Percentiles rank a stretch among this genome's conserved stretches.
Evolutionary conservation across 2,797 vertebrate genomes (phyloP).

Genomic region (Urocyon cinereoargenteus): DNA sequence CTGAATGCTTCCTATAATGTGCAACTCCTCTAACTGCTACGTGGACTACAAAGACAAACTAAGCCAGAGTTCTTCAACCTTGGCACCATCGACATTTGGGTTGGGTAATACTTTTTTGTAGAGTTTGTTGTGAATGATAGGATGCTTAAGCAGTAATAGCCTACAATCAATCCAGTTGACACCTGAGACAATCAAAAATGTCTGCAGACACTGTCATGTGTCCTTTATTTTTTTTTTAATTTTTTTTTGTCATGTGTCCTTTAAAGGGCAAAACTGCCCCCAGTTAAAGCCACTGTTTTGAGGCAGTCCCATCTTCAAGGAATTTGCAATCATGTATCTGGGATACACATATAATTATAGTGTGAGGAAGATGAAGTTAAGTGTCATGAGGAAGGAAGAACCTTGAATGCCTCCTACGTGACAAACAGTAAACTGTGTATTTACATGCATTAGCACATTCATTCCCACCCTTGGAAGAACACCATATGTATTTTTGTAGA

Average conservation of each 20-base stretch:
- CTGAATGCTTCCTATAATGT: background rate
- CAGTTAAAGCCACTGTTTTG: background rate
- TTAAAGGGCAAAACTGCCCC: background rate
- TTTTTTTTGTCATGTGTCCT: background rate
- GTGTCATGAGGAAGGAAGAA: background rate
- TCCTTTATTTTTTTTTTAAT: no score
- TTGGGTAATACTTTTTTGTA: background rate
- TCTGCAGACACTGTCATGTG: background rate
- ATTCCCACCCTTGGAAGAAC: background rate
- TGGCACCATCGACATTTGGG: background rate
- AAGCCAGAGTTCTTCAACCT: background rate
- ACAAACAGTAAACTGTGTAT: background rate
- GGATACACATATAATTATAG: background rate
- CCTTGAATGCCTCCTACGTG: background rate
- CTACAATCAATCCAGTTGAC: background rate
- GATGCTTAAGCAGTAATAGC: background rate
- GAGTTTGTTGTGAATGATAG: background rate
- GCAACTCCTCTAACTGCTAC: background rate
- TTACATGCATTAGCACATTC: background rate
- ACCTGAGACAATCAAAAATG: background rate
- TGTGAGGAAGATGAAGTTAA: conserved; percentile 37
- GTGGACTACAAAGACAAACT: background rate
- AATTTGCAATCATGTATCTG: background rate
- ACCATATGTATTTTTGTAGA: background rate
- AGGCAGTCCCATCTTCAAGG: background rate